Percentiles rank a stretch among this genome's conserved stretches.
These are phyloP conservation scores for Dunckerocampus dactyliophorus DNA, from an alignment of 2,113 vertebrate genomes.

Conservation along the genomic window DNA sequence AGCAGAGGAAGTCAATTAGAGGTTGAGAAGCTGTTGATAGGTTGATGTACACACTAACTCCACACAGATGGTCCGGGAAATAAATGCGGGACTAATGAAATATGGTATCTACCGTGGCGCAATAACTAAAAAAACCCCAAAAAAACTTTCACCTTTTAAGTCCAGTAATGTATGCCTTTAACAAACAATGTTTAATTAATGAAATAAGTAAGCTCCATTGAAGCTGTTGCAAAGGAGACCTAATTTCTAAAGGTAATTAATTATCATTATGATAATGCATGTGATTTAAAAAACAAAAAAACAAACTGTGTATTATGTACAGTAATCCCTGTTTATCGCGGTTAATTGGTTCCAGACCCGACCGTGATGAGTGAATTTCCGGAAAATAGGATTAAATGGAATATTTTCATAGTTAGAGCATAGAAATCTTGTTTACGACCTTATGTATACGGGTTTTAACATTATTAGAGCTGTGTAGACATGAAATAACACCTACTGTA, in stretches of 20 bases:
- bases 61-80: constrained; percentile 44
- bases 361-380: too few species aligned
- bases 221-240: not conserved
- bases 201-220: constrained; percentile 10
- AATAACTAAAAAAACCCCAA: constrained; percentile 15
- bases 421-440: too few species aligned
- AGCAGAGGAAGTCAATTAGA: not conserved
- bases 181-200: constrained; percentile 10
- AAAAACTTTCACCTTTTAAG: constrained; percentile 3
- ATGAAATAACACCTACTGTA: too few species aligned
- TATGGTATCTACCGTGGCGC: constrained; percentile 38
- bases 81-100: constrained; percentile 60
- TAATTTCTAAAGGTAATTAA: constrained; percentile 10
- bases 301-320: too few species aligned
- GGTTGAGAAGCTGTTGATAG: constrained; percentile 28
- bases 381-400: too few species aligned
- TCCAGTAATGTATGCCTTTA: not conserved
- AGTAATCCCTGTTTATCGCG: too few species aligned
- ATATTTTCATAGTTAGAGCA: too few species aligned
- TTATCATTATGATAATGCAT: not conserved
- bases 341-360: too few species aligned
- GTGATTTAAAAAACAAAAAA: too few species aligned
- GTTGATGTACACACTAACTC: constrained; percentile 45
- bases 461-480: too few species aligned
- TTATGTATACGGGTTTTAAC: too few species aligned